phyloP scores from a whole-genome alignment of 2,888 invertebrate species.

The Scotopteryx bipunctaria region DNA sequence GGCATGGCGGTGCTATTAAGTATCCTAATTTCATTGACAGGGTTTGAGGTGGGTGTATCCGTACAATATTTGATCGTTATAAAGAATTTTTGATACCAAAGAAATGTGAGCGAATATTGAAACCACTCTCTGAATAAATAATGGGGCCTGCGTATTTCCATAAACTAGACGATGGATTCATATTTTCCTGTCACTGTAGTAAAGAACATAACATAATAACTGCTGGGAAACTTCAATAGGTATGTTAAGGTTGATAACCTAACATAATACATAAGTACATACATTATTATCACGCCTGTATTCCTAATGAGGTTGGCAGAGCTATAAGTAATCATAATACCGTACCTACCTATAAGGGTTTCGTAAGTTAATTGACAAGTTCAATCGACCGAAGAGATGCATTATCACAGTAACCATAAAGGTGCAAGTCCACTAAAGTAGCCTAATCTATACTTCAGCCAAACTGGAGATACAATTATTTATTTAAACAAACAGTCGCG shows the following conservation, averaged over 20 bases:
- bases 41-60: slow-evolving; percentile 38
- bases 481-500: too few relatives aligned
- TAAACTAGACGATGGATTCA: not conserved
- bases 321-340: too few relatives aligned
- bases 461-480: too few relatives aligned
- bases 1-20: slow-evolving; percentile 13
- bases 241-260: too few relatives aligned
- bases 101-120: slow-evolving; percentile 2
- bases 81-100: slow-evolving; percentile 36
- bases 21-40: slow-evolving; percentile 45
- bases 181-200: not conserved
- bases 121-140: not conserved
- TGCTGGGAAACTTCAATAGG: too few relatives aligned
- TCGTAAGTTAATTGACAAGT: slow-evolving; percentile 5
- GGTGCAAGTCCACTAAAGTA: not conserved
- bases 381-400: slow-evolving; percentile 7
- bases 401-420: slow-evolving; percentile 7
- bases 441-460: too few relatives aligned
- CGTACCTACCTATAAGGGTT: not conserved
- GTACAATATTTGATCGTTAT: slow-evolving; percentile 37
- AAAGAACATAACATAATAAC: too few relatives aligned
- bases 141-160: not conserved
- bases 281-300: too few relatives aligned
- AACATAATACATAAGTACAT: too few relatives aligned
- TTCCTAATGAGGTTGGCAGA: too few relatives aligned